phyloP scores from a whole-genome alignment of 2,113 vertebrate species.

The Antechinus stuartii region DNA sequence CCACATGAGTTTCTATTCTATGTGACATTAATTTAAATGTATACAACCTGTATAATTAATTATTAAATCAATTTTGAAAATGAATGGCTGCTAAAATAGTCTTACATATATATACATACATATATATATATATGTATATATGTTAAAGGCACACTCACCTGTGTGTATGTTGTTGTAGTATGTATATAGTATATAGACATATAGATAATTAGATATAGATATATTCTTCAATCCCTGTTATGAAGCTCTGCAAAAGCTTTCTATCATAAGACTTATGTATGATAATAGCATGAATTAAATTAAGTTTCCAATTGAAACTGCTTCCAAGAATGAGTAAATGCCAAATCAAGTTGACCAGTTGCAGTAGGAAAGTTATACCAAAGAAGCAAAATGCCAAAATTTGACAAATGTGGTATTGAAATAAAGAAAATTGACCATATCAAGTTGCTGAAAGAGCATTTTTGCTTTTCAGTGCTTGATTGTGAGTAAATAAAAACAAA shows the following conservation, averaged over 20 bases:
- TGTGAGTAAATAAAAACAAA: conserved; percentile 48
- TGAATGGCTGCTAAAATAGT: not conserved
- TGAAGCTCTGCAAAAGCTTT: not conserved
- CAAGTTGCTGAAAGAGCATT: conserved; percentile 11
- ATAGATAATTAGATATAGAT: no score
- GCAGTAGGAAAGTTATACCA: not conserved
- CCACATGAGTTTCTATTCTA: not conserved
- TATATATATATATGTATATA: no score
- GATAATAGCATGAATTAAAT: not conserved
- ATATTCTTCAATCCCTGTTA: not conserved
- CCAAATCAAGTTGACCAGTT: conserved; percentile 5
- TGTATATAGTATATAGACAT: no score
- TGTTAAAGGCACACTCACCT: no score
- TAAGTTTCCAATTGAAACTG: conserved; percentile 37
- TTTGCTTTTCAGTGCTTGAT: conserved; percentile 24
- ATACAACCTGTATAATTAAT: not conserved
- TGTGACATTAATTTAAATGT: not conserved
- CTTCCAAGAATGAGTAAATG: not conserved
- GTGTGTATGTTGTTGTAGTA: no score
- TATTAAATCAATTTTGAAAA: not conserved
- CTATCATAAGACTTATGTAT: conserved; percentile 16
- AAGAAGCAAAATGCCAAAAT: conserved; percentile 25
- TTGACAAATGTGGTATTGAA: conserved; percentile 42
- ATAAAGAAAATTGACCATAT: conserved; percentile 4
- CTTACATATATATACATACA: no score